Evolutionary conservation across 2,888 invertebrate species (phyloP).

Genomic region (Eumerus sabulonum): DNA sequence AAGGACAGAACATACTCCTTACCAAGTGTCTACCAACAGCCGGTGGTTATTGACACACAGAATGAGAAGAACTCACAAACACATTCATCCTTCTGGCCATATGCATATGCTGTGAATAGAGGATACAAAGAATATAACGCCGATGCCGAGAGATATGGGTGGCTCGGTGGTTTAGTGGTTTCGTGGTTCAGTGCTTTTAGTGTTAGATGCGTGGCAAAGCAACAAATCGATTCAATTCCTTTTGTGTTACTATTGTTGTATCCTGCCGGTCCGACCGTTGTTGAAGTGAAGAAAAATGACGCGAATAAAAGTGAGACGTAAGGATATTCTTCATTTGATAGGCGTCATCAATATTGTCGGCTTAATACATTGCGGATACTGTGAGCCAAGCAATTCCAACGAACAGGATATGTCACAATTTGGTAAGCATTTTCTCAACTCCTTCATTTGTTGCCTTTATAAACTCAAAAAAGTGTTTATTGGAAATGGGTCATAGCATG

Average conservation of each 20-base stretch:
- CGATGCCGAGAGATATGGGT: conserved; percentile 12
- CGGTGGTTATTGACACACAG: conserved; percentile 6
- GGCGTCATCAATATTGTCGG: conserved; percentile 66
- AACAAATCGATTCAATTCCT: conserved; percentile 17
- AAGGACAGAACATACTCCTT: too few relatives aligned
- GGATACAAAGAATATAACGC: conserved; percentile 31
- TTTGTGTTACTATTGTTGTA: conserved; percentile 16
- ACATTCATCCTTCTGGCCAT: conserved; percentile 21
- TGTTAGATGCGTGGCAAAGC: conserved; percentile 48
- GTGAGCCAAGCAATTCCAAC: conserved; percentile 61
- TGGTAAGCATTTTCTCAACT: conserved; percentile 49
- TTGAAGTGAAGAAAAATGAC: conserved; percentile 63
- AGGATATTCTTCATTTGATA: conserved; percentile 66
- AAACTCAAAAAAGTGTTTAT: too few relatives aligned
- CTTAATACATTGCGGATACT: conserved; percentile 63
- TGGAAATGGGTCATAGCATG: too few relatives aligned
- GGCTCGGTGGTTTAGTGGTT: too few relatives aligned
- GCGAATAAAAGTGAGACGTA: conserved; percentile 63
- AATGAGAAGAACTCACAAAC: conserved; percentile 36
- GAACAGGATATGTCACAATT: conserved; percentile 67
- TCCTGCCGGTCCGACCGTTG: too few relatives aligned
- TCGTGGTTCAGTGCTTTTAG: neutral
- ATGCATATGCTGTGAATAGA: conserved; percentile 51
- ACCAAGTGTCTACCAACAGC: too few relatives aligned
- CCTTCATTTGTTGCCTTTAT: too few relatives aligned